Base-by-base conservation (phyloP, 2,888 invertebrate genomes). In the Scrobipalpa atriplicella region DNA sequence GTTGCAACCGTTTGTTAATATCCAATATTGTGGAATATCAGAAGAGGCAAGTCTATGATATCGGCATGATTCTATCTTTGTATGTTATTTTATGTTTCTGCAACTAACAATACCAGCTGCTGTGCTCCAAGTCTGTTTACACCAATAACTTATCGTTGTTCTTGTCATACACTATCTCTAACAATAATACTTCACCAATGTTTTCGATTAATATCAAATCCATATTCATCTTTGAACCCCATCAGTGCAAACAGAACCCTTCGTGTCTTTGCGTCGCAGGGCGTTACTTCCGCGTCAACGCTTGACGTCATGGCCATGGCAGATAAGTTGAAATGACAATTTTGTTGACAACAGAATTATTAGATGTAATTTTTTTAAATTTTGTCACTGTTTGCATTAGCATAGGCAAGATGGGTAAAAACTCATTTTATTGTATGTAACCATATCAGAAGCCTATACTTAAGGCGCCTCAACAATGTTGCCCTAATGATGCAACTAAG, bases 201-300 rank as follows among this genome's bases (percentile, higher is more conserved):
- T 36, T 60, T 60, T 29, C 58, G n/a, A 60, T 60, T 38, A 60
- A 60, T 38, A 60, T 60, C 21, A 13, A 29, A 60, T 60, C 58
- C 38, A 29, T 36, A 60, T 60, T 60, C 58, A 60, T 60, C 58
- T 47, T 47, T 7, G n/a, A 36, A n/a, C 62, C 21, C 62, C 62
- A 66, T 66, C 66, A 64, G 71, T 68, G 71, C 72, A 1, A 67
- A 64, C 70, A 63, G 66, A 65, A 70, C 72, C 72, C 74, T 77
- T 72, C 73, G 72, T 72, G 75, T 47, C 84, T 81, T 80, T 79
- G 68, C 77, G 88, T 89, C 88, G 72, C 64, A 74, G 66, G 72
- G 75, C 68, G 81, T 89, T 88, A 87, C 75, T 89, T 87, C 87
- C 81, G 73, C 74, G 66, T 78, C 82, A 79, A 75, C 83, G 86